Conservation (phyloP, 1,140 invertebrate genomes). For the Planococcus citri region DNA sequence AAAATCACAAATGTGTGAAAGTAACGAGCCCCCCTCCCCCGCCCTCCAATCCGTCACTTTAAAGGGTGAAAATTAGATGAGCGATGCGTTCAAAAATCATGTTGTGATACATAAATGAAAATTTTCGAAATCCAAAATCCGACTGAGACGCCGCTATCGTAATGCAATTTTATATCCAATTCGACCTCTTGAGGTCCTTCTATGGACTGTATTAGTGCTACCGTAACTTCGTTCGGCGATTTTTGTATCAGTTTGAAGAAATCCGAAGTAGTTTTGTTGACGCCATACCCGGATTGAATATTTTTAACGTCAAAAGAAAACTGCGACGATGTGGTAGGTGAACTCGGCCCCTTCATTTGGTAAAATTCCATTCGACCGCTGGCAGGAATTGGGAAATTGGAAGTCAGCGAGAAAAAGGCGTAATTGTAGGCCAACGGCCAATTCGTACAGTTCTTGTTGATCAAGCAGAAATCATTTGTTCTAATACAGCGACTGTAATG, state of each 20-base stretch:
- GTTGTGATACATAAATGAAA: constrained; percentile 71
- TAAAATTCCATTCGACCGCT: constrained; percentile 62
- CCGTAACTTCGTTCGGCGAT: constrained; percentile 48
- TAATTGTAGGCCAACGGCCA: constrained; percentile 72
- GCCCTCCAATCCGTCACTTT: too few relatives aligned
- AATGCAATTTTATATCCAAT: constrained; percentile 73
- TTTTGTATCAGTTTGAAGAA: constrained; percentile 47
- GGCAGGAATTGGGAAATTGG: constrained; percentile 60
- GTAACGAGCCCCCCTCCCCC: too few relatives aligned
- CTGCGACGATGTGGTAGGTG: constrained; percentile 49
- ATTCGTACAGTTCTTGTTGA: constrained; percentile 50
- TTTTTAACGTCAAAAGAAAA: constrained; percentile 60
- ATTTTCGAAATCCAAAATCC: constrained; percentile 73
- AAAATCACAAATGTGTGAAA: too few relatives aligned
- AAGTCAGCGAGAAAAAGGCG: constrained; percentile 82
- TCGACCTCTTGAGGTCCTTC: constrained; percentile 81
- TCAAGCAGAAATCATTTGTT: constrained; percentile 48
- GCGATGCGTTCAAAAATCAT: constrained; percentile 65
- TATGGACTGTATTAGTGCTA: constrained; percentile 56
- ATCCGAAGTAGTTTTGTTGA: constrained; percentile 46
- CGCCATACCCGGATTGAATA: constrained; percentile 45
- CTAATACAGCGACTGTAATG: constrained; percentile 63
- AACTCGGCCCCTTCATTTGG: constrained; percentile 67
- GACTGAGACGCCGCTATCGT: constrained; percentile 48
- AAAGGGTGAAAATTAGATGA: too few relatives aligned